Conservation (phyloP, 35 echinoderm and acorn worm genomes). For the Acanthaster planci region DNA sequence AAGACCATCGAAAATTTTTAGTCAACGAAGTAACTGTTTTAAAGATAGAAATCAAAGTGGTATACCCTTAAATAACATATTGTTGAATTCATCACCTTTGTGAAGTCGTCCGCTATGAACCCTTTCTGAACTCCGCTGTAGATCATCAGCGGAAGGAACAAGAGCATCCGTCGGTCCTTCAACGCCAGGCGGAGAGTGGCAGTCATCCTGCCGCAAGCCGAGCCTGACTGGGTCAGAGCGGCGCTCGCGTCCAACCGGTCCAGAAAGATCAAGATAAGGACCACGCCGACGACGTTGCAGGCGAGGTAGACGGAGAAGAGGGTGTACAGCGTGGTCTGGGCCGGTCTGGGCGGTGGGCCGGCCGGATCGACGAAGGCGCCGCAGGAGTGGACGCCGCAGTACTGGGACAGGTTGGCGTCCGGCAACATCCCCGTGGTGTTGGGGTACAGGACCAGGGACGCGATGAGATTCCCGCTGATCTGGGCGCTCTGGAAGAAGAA, state of each 20-base stretch:
- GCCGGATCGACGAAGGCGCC: too few species aligned
- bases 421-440: background rate
- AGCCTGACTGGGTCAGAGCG: background rate
- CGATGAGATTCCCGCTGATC: constrained; percentile 67
- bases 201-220: background rate
- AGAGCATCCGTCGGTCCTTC: constrained; percentile 30
- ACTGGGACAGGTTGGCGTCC: too few species aligned
- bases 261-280: constrained; percentile 27
- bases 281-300: constrained; percentile 6
- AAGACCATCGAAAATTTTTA: too few species aligned
- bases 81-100: constrained; percentile 30
- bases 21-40: too few species aligned
- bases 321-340: background rate
- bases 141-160: constrained; percentile 59
- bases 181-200: constrained; percentile 32
- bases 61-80: too few species aligned
- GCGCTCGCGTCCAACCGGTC: background rate
- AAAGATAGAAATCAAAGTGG: too few species aligned
- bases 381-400: too few species aligned
- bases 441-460: constrained; percentile 30
- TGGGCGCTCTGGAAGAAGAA: constrained; percentile 75
- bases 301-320: constrained; percentile 40
- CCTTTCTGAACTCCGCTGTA: constrained; percentile 67
- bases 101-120: constrained; percentile 61
- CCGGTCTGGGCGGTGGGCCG: too few species aligned